Conservation (phyloP, 2,888 invertebrate species). For the Neuroscelio doddi region DNA sequence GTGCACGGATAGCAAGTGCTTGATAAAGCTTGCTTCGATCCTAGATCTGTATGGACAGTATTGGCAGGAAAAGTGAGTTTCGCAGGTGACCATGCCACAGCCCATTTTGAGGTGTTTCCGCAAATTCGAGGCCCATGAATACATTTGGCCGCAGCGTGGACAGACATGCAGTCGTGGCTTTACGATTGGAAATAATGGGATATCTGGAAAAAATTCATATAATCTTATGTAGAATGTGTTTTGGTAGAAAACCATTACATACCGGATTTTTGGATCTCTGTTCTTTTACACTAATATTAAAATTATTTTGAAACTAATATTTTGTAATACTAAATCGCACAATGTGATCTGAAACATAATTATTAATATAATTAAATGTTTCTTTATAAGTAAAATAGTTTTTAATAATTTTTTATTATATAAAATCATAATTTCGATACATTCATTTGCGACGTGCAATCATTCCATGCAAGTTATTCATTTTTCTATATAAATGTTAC, state of each 20-base stretch:
- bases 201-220: conserved; percentile 61
- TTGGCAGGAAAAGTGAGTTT: conserved; percentile 72
- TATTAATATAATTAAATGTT: not conserved
- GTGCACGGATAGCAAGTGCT: conserved; percentile 69
- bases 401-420: not conserved
- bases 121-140: conserved; percentile 71
- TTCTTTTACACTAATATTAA: too few relatives aligned
- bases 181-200: conserved; percentile 69
- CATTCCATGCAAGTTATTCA: conserved; percentile 35
- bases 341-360: too few relatives aligned
- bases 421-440: not conserved
- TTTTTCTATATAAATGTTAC: not conserved
- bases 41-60: conserved; percentile 72
- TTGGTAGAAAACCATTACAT: conserved; percentile 24
- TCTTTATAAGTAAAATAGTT: not conserved
- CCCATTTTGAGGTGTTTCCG: conserved; percentile 70
- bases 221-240: conserved; percentile 30
- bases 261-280: conserved; percentile 36
- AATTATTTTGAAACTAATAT: too few relatives aligned
- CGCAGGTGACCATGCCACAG: conserved; percentile 70
- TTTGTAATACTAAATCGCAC: too few relatives aligned
- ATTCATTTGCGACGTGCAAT: conserved; percentile 27
- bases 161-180: conserved; percentile 69
- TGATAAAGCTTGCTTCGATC: conserved; percentile 69
- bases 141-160: conserved; percentile 70